A percentile compares a stretch with the other conserved stretches of the same genome.
These are phyloP conservation scores for Notodonta ziczac DNA, from an alignment of 2,888 invertebrate species.

Conservation along the genomic window DNA sequence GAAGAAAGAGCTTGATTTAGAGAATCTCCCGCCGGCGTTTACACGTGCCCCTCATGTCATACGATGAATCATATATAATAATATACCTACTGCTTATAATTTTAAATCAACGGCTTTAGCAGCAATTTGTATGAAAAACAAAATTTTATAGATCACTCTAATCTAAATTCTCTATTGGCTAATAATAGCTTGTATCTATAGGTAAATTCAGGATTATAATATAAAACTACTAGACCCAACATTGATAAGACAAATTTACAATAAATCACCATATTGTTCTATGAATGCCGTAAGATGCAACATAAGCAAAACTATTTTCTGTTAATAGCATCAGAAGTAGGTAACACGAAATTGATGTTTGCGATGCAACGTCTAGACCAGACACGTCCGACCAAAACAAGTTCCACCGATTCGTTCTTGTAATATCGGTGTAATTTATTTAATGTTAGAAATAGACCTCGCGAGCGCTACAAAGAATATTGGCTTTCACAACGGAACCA, in stretches of 20 bases:
- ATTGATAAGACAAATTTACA: not conserved
- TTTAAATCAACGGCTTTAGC: not conserved
- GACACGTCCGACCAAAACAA: conserved; percentile 75
- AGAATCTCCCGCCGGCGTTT: not conserved
- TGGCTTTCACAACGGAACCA: conserved; percentile 83
- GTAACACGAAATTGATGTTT: conserved; percentile 69
- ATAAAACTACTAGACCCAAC: not conserved
- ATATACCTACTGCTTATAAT: not conserved
- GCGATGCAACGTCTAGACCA: conserved; percentile 66
- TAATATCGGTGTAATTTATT: conserved; percentile 83
- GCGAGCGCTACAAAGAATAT: conserved; percentile 81
- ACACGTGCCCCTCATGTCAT: not conserved
- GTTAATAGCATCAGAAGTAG: conserved; percentile 47
- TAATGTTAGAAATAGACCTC: conserved; percentile 82
- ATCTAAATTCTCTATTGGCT: not conserved
- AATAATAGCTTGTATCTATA: not conserved
- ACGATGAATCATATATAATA: not conserved
- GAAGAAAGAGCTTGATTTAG: conserved; percentile 1
- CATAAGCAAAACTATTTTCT: conserved; percentile 28
- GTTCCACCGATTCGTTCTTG: conserved; percentile 80
- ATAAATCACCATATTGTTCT: conserved; percentile 22
- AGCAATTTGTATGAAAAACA: not conserved
- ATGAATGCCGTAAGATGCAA: conserved; percentile 14
- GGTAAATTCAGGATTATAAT: not conserved
- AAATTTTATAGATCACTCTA: not conserved